Evolutionary conservation across 2,113 vertebrate species (phyloP).

Genomic region (Ia io): DNA sequence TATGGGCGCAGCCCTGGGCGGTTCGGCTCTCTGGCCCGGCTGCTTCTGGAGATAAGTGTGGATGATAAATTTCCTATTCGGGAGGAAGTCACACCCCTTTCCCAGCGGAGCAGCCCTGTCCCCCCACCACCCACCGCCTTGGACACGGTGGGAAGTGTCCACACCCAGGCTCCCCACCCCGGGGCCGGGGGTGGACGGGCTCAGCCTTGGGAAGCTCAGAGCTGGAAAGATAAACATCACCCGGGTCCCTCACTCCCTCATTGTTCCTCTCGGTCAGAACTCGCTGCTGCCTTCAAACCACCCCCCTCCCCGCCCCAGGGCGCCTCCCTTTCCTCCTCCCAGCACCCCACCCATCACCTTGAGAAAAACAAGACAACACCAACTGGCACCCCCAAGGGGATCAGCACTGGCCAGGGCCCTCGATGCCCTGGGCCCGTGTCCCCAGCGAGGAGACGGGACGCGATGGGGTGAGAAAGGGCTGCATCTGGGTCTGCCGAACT

Average conservation of each 20-base stretch:
- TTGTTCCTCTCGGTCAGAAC: slow-evolving; percentile 17
- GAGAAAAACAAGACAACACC: background rate
- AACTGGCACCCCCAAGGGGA: background rate
- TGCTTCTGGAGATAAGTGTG: slow-evolving; percentile 68
- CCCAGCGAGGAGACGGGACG: background rate
- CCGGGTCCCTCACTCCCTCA: slow-evolving; percentile 48
- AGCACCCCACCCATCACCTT: background rate
- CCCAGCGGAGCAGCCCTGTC: slow-evolving; percentile 10
- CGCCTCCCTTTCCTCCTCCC: slow-evolving; percentile 13
- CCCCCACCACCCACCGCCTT: background rate
- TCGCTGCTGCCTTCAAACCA: background rate
- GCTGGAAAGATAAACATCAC: slow-evolving; percentile 73
- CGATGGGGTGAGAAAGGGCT: accelerated
- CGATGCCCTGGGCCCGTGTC: background rate
- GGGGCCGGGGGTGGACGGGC: background rate
- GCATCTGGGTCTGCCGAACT: background rate
- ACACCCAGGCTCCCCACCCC: slow-evolving; percentile 57
- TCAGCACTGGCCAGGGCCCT: background rate
- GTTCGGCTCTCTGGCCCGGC: slow-evolving; percentile 33
- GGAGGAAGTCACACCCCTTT: slow-evolving; percentile 58
- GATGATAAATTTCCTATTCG: slow-evolving; percentile 63
- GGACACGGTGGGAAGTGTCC: slow-evolving; percentile 53
- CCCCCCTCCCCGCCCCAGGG: accelerated
- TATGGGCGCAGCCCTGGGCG: background rate
- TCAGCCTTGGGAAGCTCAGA: slow-evolving; percentile 32